phyloP scores from a whole-genome alignment of 92 coral and sea anemone species.

The Porites rus region DNA sequence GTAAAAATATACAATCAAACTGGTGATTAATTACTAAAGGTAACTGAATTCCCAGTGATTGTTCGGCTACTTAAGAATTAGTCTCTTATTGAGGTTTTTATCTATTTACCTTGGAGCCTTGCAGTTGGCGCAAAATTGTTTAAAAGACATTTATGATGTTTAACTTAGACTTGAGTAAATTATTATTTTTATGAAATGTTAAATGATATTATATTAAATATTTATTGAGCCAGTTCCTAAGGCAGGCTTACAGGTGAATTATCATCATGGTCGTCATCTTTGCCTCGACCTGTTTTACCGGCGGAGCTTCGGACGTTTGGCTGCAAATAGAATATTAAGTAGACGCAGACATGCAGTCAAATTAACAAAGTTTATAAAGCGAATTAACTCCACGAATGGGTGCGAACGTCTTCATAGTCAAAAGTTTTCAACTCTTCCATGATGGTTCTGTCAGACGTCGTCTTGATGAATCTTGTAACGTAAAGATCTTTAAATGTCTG shows the following conservation, averaged over 20 bases:
- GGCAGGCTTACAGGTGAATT: slow-evolving; percentile 33
- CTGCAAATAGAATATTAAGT: slow-evolving; percentile 44
- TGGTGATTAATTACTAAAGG: too few species aligned
- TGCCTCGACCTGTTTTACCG: slow-evolving; percentile 30
- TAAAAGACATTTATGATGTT: not conserved
- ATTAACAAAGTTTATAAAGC: not conserved
- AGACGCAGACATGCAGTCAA: slow-evolving; percentile 12
- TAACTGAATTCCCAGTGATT: too few species aligned
- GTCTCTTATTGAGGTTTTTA: not conserved
- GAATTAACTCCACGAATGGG: not conserved
- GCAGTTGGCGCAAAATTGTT: too few species aligned
- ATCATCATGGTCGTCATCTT: slow-evolving; percentile 24
- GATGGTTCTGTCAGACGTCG: too few species aligned
- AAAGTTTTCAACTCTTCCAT: too few species aligned
- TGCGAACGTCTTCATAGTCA: not conserved
- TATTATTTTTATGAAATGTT: not conserved
- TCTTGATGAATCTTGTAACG: too few species aligned
- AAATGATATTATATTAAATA: not conserved
- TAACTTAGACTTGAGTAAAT: not conserved
- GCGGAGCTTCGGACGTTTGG: slow-evolving; percentile 30
- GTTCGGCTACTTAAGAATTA: too few species aligned
- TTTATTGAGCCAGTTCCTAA: not conserved
- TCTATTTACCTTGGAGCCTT: not conserved
- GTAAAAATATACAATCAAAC: too few species aligned
- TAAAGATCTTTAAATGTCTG: too few species aligned